Base-by-base conservation (phyloP, 1,140 invertebrate species). In the Hylyphantes graminicola region DNA sequence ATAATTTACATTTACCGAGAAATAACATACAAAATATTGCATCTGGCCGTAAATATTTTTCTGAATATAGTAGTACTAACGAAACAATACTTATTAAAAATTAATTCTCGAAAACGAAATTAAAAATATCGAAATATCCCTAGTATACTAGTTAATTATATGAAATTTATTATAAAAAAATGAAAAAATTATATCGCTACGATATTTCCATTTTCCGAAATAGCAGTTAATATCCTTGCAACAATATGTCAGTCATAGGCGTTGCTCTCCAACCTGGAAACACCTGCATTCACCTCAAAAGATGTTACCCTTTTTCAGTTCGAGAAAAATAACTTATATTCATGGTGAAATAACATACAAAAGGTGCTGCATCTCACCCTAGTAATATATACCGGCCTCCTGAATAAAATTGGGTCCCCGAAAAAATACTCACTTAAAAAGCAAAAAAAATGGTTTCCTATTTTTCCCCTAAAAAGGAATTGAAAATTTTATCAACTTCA, bases 401-500 rank as follows among this genome's bases (percentile, higher is more conserved):
- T 76, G 59, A 51, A 76, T 76, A 76, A 76, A 76, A 61, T 51
- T 63, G 59, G 74, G 53, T 51, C 19, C 72, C 57, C 35, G 35
- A 63, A 51, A 64, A 76, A 76, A 76, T 61, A 64, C 55, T 64
- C 57, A 64, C 74, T 76, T 76, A 64, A 19, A 35, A 35, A 35
- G n/a, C n/a, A n/a, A 74, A 74, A 74, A 76, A 64, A 50, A 61
- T n/a, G 59, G 61, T 74, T 74, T 76, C 64, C 74, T 13, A 50
- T 64, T 64, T 74, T 76, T 76, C 17, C 59, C 55, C 74, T 12
- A 55, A 21, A 76, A 76, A 67, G 35, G 74, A 76, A 76, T 64
- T 76, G 74, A 76, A 76, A 64, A 64, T 76, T 76, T 76, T 76
- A 76, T 76, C 13, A 76, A 64, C 35, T 76, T 61, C 59, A 54